Evolutionary conservation across 2,888 invertebrate genomes (phyloP), one percentile per base, ranked within the genome.

Genomic region (Ormia ochracea): DNA sequence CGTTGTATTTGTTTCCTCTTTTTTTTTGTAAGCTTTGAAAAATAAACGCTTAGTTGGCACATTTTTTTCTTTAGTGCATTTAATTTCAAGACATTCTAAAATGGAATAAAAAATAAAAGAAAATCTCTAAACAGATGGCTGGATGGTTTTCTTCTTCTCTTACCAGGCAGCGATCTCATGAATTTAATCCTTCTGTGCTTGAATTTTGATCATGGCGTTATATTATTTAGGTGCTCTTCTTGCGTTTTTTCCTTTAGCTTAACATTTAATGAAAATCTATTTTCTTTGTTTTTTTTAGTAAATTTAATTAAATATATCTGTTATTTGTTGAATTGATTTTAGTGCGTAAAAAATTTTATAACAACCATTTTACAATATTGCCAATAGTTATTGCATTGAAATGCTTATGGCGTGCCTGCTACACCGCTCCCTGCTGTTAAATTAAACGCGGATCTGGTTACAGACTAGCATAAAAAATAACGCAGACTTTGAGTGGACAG

Each of bases 151-250:
- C 63, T 63, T 56, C 70, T 77, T 26, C 63, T 31, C 7, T 73
- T 10, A 28, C 31, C 52, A 48, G 48, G 56, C 50, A 58, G 45
- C 66, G 41, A 56, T 41, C 58, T 31, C 26, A 58, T 59, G 79
- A 75, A 70, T 65, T 66, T 72, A 75, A 79, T 75, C 70, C 75
- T 73, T 38, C 48, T 48, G 38, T 43, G n/a, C 54, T 66, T 80
- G 43, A 68, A 76, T 68, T n/a, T 54, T 45, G 80, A 80, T 76
- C 80, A 76, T 76, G 80, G 80, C 80, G 80, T 80, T 72, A 63
- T 80, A 79, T 76, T 76, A 72, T 41, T 14, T 19, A 28, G 19
- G 14, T 9, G 41, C 23, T 69, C 48, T 43, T 38, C 23, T 5
- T 2, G 45, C 23, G 38, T 10, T 14, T 43, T 50, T 68, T 7